phyloP scores from a whole-genome alignment of 2,113 vertebrate genomes.

The Fukomys damarensis region DNA sequence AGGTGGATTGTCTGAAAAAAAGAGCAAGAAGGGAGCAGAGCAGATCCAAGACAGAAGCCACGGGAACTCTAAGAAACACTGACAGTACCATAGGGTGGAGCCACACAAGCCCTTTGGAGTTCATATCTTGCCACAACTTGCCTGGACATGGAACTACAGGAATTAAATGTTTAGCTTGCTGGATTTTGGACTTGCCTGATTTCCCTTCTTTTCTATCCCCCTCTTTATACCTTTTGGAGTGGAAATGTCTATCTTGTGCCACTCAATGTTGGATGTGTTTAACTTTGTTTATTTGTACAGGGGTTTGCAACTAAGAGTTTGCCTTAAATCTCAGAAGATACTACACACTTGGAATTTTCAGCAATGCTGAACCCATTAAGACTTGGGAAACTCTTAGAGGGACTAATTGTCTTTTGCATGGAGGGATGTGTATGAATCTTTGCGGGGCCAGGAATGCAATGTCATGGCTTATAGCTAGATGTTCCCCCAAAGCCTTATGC shows the following conservation, averaged over 20 bases:
- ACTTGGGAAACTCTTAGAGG: not conserved
- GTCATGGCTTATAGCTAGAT: not conserved
- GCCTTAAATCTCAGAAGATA: not conserved
- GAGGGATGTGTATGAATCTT: not conserved
- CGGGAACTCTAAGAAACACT: too few species aligned
- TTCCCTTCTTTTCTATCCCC: not conserved
- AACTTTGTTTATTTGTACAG: not conserved
- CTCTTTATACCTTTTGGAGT: not conserved
- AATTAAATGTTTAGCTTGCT: not conserved
- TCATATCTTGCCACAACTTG: not conserved
- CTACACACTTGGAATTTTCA: not conserved
- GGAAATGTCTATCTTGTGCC: not conserved
- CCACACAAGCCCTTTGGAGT: not conserved
- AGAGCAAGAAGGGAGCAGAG: not conserved
- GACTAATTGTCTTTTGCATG: not conserved
- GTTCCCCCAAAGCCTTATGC: too few species aligned
- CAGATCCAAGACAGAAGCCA: not conserved
- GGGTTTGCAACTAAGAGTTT: not conserved
- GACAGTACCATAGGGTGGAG: not conserved
- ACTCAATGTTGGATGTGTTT: not conserved
- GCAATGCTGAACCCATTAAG: not conserved
- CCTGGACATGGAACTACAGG: not conserved
- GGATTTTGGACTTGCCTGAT: not conserved
- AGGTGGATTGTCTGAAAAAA: not conserved
- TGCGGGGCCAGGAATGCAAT: not conserved